phyloP scores from a whole-genome alignment of 2,888 invertebrate genomes.

The Eupithecia subfuscata region DNA sequence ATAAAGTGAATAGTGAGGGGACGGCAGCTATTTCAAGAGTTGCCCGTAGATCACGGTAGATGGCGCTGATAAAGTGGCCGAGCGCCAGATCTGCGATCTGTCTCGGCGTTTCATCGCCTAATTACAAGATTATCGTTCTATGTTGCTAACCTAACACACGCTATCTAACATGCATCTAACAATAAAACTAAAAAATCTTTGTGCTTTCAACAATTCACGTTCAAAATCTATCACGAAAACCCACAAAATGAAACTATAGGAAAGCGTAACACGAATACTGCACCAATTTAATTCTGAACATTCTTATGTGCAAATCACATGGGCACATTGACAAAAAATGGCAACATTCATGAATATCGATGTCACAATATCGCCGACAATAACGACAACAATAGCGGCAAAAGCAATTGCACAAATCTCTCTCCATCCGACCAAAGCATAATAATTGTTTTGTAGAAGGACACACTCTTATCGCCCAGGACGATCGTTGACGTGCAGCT shows the following conservation, averaged over 20 bases:
- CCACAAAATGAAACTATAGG: neutral
- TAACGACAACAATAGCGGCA: constrained; percentile 60
- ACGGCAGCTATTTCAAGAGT: constrained; percentile 56
- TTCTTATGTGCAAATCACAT: neutral
- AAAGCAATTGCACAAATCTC: constrained; percentile 72
- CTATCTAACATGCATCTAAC: constrained; percentile 39
- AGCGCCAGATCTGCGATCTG: constrained; percentile 75
- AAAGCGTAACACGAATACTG: neutral
- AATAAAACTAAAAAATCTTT: neutral
- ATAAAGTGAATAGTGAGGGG: constrained; percentile 42
- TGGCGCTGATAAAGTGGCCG: constrained; percentile 76
- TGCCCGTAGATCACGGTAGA: constrained; percentile 78
- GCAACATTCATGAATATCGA: constrained; percentile 53
- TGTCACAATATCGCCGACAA: constrained; percentile 53
- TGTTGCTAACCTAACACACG: constrained; percentile 52
- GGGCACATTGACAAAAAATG: constrained; percentile 27
- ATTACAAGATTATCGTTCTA: constrained; percentile 62
- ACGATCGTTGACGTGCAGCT: constrained; percentile 75
- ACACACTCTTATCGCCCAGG: constrained; percentile 69
- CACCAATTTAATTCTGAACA: neutral
- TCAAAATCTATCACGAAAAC: neutral
- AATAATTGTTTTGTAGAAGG: constrained; percentile 81
- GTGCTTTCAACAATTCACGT: neutral
- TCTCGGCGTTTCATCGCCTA: constrained; percentile 66
- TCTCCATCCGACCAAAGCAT: constrained; percentile 61